A percentile compares a stretch with the other conserved stretches of the same genome.
Evolutionary conservation across 2,797 vertebrate genomes (phyloP).

Genomic region (Manis pentadactyla): DNA sequence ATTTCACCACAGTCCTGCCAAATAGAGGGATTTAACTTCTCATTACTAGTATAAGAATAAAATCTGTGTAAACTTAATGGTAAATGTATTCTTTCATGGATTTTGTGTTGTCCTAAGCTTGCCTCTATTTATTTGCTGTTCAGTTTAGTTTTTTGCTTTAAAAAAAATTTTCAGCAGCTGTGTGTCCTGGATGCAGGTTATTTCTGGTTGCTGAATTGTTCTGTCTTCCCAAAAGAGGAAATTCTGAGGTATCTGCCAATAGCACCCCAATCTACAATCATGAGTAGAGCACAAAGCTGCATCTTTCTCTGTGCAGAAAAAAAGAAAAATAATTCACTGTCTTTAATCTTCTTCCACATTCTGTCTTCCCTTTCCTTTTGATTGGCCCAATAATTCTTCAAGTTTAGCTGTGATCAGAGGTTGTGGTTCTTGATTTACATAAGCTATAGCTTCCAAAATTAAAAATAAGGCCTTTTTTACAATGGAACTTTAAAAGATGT

Average conservation of each 20-base stretch:
- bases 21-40: not conserved
- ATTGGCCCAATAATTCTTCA: not conserved
- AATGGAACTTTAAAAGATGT: not conserved
- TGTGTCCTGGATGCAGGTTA: not conserved
- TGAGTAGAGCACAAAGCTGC: not conserved
- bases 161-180: not conserved
- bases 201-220: not conserved
- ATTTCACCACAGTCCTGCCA: not conserved
- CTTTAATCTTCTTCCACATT: not conserved
- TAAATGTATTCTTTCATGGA: not conserved
- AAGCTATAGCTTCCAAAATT: not conserved
- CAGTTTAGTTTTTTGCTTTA: not conserved
- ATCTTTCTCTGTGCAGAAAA: not conserved
- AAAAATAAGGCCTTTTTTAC: not conserved
- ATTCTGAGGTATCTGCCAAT: not conserved
- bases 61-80: not conserved
- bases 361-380: not conserved
- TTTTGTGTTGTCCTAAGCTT: not conserved
- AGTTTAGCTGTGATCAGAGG: not conserved
- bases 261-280: not conserved
- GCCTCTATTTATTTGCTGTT: not conserved
- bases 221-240: not conserved
- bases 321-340: not conserved
- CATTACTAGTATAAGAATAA: not conserved
- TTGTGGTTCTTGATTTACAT: not conserved